phyloP scores from a whole-genome alignment of 1,140 invertebrate species.

The Trichonephila clavipes region DNA sequence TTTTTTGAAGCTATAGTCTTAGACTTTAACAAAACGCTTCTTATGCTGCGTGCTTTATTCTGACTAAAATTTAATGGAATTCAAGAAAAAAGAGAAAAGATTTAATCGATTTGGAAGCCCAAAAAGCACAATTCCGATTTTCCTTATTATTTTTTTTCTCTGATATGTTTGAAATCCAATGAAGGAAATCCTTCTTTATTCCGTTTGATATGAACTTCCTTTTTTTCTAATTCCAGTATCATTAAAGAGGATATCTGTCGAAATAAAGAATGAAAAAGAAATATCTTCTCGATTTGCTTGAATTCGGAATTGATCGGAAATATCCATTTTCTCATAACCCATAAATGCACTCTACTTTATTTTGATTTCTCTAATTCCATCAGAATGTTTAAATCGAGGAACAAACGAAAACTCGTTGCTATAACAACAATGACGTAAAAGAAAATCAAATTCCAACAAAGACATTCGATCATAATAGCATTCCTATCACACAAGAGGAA shows the following conservation, averaged over 20 bases:
- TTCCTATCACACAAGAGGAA: slow-evolving; percentile 41
- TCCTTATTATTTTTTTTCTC: neutral
- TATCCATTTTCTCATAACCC: slow-evolving; percentile 7
- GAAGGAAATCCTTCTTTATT: neutral
- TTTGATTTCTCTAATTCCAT: slow-evolving; percentile 61
- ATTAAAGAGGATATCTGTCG: slow-evolving; percentile 31
- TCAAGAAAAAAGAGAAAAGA: neutral
- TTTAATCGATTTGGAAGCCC: neutral
- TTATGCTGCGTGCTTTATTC: neutral
- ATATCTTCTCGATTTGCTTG: neutral
- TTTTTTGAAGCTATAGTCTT: no score
- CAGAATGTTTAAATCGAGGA: slow-evolving; percentile 46
- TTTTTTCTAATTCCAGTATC: neutral
- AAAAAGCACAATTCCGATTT: neutral
- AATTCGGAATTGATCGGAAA: slow-evolving; percentile 27
- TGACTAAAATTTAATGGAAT: slow-evolving; percentile 26
- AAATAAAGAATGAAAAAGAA: neutral
- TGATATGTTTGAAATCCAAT: slow-evolving; percentile 9
- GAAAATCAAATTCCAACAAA: slow-evolving; percentile 19
- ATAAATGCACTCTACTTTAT: slow-evolving; percentile 32
- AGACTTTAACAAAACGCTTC: neutral
- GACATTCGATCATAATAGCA: slow-evolving; percentile 55
- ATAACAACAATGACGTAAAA: slow-evolving; percentile 62
- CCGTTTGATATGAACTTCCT: neutral
- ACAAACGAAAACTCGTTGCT: slow-evolving; percentile 36